Evolutionary conservation across 2,888 invertebrate species (phyloP), one percentile per base, ranked within the genome.

Genomic region (Orthosia cruda): DNA sequence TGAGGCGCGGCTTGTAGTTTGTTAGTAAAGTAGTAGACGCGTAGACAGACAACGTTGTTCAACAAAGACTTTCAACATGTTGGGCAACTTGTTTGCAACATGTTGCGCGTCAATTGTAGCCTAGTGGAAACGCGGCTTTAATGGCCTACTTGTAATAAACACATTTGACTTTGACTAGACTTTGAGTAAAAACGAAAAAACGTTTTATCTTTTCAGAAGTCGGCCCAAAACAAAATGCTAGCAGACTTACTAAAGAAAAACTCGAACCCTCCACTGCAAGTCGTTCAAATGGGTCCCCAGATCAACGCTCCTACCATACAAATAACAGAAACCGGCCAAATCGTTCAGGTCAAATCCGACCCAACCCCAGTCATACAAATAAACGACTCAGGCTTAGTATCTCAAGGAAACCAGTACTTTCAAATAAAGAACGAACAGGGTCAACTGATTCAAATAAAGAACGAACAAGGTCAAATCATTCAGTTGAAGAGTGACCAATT

Each of bases 211-310:
- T 23, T 88, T 81, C 90, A 96, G 96, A 96, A 96, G 89, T 90
- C 95, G 0, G 94, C 95, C 0, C 96, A 97, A 90, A 98, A 98
- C 89, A 98, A 98, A 93, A 98, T 98, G 98, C 95, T 99, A 62
- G 98, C 98, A 0, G 98, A 99, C 92, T 94, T 99, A 67, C 95
- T 99, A 5, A 99, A 99, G 91, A 98, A 98, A 89, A 98, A 98
- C 92, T 96, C 97, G 0, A 95, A 96, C 81, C 97, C 97, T 0
- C 97, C 97, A 2, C 94, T 96, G 1, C 96, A 96, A 91, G 94
- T 96, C 0, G 95, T 96, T 0, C 96, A 96, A 91, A 96, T 96
- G 96, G 91, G 92, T 0, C 92, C 93, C 0, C 95, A 95, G 75
- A 91, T 95, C n/a, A 95, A 92, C 88, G 95, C 96, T 0, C 96